Conservation (phyloP, 2,888 invertebrate species). For the Lumbricus terrestris region DNA sequence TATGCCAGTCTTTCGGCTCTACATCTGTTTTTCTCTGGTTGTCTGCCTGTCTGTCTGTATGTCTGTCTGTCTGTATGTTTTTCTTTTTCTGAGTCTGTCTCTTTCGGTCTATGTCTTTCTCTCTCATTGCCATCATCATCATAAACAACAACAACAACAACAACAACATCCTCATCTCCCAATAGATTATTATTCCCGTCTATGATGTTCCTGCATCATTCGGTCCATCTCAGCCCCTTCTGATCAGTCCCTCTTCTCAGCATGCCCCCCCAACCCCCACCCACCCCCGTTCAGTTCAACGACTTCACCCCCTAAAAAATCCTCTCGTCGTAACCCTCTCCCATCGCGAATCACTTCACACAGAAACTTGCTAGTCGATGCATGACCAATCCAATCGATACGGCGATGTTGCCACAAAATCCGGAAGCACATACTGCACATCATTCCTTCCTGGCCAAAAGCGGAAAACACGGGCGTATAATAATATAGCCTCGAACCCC, state of each 20-base stretch:
- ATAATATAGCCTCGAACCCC: not conserved
- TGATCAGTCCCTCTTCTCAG: not conserved
- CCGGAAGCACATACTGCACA: not conserved
- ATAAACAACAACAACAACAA: not conserved
- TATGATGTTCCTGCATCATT: not conserved
- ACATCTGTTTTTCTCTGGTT: too few species aligned
- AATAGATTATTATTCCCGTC: not conserved
- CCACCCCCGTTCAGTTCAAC: too few species aligned
- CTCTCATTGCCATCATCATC: not conserved
- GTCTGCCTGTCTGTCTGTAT: too few species aligned
- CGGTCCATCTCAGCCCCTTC: not conserved
- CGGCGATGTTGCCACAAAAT: not conserved
- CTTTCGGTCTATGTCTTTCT: not conserved
- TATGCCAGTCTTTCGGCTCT: too few species aligned
- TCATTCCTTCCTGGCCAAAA: not conserved
- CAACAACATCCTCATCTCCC: not conserved
- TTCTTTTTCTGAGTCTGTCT: too few species aligned
- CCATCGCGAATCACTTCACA: not conserved
- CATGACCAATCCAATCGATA: not conserved
- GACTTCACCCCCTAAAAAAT: not conserved
- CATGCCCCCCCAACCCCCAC: not conserved
- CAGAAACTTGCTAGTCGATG: not conserved
- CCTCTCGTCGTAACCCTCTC: not conserved
- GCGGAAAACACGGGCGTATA: not conserved
- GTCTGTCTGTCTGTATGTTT: too few species aligned